Conservation (phyloP, 1,140 invertebrate species). For the Wiebesia pumilae region DNA sequence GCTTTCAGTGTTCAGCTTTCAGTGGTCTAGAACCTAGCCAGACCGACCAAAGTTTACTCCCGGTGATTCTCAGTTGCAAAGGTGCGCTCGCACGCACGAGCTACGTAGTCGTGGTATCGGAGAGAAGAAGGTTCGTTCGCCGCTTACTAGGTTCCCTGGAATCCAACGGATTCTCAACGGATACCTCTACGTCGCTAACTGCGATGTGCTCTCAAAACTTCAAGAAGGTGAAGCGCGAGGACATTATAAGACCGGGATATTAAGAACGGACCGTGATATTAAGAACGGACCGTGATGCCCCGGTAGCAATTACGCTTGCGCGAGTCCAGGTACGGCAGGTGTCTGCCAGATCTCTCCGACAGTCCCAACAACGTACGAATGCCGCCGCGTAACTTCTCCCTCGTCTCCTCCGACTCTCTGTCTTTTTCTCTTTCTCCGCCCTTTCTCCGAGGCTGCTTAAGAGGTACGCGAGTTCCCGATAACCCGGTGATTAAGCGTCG, state of each 20-base stretch:
- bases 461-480: conserved; percentile 34
- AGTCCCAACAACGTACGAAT: conserved; percentile 6
- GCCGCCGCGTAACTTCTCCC: neutral
- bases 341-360: conserved; percentile 28
- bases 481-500: conserved; percentile 40
- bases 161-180: conserved; percentile 1
- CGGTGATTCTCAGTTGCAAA: too few species aligned
- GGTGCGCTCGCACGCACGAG: neutral
- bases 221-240: conserved; percentile 43
- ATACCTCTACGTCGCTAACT: conserved; percentile 18
- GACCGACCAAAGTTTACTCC: too few species aligned
- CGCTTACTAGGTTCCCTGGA: neutral
- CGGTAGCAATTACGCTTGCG: conserved; percentile 60
- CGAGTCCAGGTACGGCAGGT: conserved; percentile 33
- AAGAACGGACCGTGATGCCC: conserved; percentile 44
- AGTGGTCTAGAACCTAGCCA: too few species aligned
- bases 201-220: conserved; percentile 11
- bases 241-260: conserved; percentile 46
- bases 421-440: neutral
- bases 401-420: neutral
- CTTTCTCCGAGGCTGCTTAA: conserved; percentile 12
- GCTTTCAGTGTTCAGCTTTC: too few species aligned
- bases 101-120: neutral
- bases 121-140: neutral
- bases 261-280: too few species aligned